phyloP scores from a whole-genome alignment of 2,113 vertebrate species.

The Bos taurus region DNA sequence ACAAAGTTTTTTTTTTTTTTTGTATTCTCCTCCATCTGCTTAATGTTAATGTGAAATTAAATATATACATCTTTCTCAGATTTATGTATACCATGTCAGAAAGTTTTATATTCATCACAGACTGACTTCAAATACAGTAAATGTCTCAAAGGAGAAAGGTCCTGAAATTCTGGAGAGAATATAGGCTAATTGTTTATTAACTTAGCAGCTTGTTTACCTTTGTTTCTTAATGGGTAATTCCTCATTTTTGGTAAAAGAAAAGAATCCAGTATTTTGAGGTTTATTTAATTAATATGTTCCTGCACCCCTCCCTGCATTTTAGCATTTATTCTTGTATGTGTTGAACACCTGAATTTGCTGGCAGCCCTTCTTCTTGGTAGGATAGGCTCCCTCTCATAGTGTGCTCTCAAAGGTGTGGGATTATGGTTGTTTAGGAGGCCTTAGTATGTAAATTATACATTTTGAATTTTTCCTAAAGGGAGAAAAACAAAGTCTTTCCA shows the following conservation, averaged over 20 bases:
- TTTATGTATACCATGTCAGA: slow-evolving; percentile 59
- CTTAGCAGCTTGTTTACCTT: slow-evolving; percentile 51
- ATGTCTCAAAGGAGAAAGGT: slow-evolving; percentile 52
- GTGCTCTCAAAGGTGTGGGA: too few species aligned
- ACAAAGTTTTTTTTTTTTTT: too few species aligned
- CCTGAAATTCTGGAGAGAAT: slow-evolving; percentile 56
- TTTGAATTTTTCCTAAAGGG: background rate
- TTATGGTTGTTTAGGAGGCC: background rate
- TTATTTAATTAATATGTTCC: slow-evolving; percentile 21
- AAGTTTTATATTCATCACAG: slow-evolving; percentile 59
- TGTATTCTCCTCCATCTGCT: too few species aligned
- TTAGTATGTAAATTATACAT: background rate
- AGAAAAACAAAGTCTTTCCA: background rate
- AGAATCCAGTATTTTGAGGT: slow-evolving; percentile 27
- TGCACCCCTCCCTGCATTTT: accelerated
- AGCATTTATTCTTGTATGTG: background rate
- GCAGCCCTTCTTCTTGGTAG: background rate
- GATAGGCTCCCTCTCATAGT: background rate
- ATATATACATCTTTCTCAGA: slow-evolving; percentile 56
- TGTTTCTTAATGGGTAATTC: slow-evolving; percentile 18
- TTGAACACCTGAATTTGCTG: background rate
- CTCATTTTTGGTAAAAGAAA: background rate
- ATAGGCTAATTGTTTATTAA: background rate
- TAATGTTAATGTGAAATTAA: too few species aligned
- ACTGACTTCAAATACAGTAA: slow-evolving; percentile 50